phyloP scores from a whole-genome alignment of 35 echinoderm and acorn worm genomes.

The Ophiothrix spiculata region DNA sequence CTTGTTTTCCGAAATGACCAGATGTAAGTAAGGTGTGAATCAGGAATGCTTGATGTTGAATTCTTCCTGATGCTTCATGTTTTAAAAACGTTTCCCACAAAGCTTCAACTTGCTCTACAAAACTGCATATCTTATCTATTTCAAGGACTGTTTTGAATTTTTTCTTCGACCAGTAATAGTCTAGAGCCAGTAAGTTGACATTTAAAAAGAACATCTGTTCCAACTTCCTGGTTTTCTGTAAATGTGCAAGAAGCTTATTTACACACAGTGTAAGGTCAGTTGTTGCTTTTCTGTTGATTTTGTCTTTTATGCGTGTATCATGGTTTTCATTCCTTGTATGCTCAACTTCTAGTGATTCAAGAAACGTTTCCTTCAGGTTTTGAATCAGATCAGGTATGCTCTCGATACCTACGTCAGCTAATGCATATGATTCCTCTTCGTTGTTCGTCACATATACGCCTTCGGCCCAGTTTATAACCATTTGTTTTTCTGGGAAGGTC shows the following conservation, averaged over 20 bases:
- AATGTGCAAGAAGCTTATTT: not conserved
- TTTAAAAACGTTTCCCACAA: constrained; percentile 1
- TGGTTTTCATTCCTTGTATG: not conserved
- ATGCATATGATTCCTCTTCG: not conserved
- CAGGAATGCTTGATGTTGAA: constrained; percentile 8
- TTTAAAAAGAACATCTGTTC: constrained; percentile 17
- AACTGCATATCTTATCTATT: constrained; percentile 4
- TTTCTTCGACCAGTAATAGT: constrained; percentile 14
- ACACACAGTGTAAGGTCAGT: not conserved
- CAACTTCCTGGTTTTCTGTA: not conserved
- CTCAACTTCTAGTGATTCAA: not conserved
- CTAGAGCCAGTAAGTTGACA: not conserved
- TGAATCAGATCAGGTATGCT: constrained; percentile 15
- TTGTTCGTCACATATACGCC: not conserved
- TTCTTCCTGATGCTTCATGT: not conserved
- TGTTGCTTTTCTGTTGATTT: constrained; percentile 3
- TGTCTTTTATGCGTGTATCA: not conserved
- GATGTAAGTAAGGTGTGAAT: constrained; percentile 17
- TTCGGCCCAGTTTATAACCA: constrained; percentile 4
- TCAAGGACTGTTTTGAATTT: not conserved
- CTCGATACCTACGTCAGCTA: not conserved
- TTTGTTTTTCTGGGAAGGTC: constrained; percentile 18
- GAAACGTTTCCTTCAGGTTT: not conserved
- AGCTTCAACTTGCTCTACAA: constrained; percentile 1
- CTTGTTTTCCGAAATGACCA: not conserved